Base-by-base conservation (phyloP, 2,888 invertebrate species). In the Amblyjoppa fuscipennis region DNA sequence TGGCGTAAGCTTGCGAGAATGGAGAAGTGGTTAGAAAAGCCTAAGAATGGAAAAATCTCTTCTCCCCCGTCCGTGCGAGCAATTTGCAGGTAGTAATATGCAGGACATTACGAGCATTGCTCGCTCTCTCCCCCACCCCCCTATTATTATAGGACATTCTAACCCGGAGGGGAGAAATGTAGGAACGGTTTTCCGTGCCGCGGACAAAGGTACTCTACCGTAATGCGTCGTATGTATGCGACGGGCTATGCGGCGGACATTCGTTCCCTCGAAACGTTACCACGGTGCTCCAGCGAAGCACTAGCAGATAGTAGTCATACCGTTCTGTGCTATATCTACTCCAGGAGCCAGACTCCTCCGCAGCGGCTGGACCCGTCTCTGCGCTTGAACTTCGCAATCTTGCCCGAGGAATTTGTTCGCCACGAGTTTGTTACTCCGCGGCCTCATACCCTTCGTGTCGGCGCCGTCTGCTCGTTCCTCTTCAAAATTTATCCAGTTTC, bases 201-300 rank as follows among this genome's bases (percentile, higher is more conserved):
- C 74, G 71, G 81, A 38, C 80, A 70, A 76, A 61, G 81, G 73
- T 80, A 70, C 73, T 69, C 25, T n/a, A 41, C 38, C 75, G 83
- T 90, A 90, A 90, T 90, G 87, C 88, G 88, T 90, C 90, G 89
- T 90, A 89, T 89, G 84, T 90, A 90, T 90, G 90, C 90, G 89
- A 81, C 86, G 85, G 82, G 85, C 86, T 89, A 90, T 90, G 88
- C 89, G 87, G 84, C 87, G 88, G 84, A 87, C 86, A 85, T 89
- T 88, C 87, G 85, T 88, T 89, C 87, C 87, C 88, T 76, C 59
- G 78, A 86, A 87, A 86, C 84, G 82, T 82, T 79, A 45, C 75
- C 77, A 77, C 41, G 25, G 31, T 41, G 41, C 69, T 74, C 28
- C 31, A 70, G 74, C 53, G 74, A 85, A 74, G 28, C 71, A 69